Evolutionary conservation across 2,888 invertebrate species (phyloP), one percentile per base, ranked within the genome.

Genomic region (Callyntrura sp.): DNA sequence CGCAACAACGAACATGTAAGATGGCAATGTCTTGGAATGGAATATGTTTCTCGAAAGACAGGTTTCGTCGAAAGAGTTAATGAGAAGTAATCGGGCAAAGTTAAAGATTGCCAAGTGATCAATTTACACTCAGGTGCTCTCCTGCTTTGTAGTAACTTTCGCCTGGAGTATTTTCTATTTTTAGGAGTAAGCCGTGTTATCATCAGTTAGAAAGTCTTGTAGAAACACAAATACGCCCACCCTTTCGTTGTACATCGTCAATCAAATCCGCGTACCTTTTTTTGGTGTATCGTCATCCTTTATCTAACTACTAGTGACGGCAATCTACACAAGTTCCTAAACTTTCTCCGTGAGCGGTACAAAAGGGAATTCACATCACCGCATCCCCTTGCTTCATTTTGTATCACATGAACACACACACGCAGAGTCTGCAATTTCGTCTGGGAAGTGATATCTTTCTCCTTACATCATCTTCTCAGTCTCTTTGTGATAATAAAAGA

Each of bases 401-500:
- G n/a, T 70, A 45, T 9, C 8, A 1, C 12, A 11, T 9, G 9
- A 35, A 68, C 68, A 8, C n/a, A n/a, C n/a, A n/a, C n/a, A n/a
- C n/a, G n/a, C n/a, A n/a, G n/a, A n/a, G 35, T 35, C 68, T 35
- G 25, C 45, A 73, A 23, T 20, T 23, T 62, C 20, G 25, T n/a
- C 78, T 51, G 51, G 51, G 55, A 55, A 78, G 78, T 17, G n/a
- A 76, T 4, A 9, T 35, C 45, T 20, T n/a, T 35, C 17, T 78
- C 48, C 73, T 25, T 6, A 60, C 60, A 25, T 25, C 23, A 76
- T n/a, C 17, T 20, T 76, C 78, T 78, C 78, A 78, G 78, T 28
- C 55, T 78, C 25, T 55, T 78, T 78, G 78, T 78, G 78, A 78
- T 78, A 78, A 20, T 55, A 78, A 78, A 55, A 17, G 28, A 57